A percentile compares a stretch with the other conserved stretches of the same genome.
These are phyloP conservation scores for Sturmia bella DNA, from an alignment of 2,888 invertebrate genomes.

Conservation along the genomic window DNA sequence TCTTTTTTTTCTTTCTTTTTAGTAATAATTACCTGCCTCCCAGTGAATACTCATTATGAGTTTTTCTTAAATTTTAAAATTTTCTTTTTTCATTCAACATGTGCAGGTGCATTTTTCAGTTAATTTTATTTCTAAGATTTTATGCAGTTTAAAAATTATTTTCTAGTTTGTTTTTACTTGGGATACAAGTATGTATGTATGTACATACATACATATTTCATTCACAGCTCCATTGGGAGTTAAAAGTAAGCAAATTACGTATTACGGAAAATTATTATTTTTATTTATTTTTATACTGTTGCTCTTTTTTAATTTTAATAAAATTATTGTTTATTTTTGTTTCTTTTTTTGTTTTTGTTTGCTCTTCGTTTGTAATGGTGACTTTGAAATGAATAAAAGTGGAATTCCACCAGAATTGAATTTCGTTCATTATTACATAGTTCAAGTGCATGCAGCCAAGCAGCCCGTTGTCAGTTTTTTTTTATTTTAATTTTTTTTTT, in stretches of 20 bases:
- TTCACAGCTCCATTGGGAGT: not conserved
- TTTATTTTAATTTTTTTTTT: not conserved
- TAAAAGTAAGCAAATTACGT: slow-evolving; percentile 19
- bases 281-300: not conserved
- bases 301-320: not conserved
- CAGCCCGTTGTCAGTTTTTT: slow-evolving; percentile 10
- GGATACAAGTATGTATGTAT: not conserved
- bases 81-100: no score
- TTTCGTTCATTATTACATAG: slow-evolving; percentile 56
- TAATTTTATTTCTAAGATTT: not conserved
- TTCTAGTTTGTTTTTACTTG: no score
- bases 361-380: slow-evolving; percentile 41
- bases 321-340: slow-evolving; percentile 23
- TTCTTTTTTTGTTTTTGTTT: slow-evolving; percentile 29
- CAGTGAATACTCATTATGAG: no score
- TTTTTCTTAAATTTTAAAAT: no score
- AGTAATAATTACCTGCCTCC: no score
- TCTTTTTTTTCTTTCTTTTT: no score
- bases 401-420: slow-evolving; percentile 45
- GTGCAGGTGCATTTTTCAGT: not conserved
- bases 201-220: not conserved
- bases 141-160: no score
- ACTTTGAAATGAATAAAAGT: slow-evolving; percentile 65
- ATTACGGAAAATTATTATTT: slow-evolving; percentile 52
- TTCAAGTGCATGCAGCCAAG: slow-evolving; percentile 53